Percentiles rank a stretch among this genome's conserved stretches.
Conservation (phyloP, 2,113 vertebrate species). For the Coptodon bakossiorum region DNA sequence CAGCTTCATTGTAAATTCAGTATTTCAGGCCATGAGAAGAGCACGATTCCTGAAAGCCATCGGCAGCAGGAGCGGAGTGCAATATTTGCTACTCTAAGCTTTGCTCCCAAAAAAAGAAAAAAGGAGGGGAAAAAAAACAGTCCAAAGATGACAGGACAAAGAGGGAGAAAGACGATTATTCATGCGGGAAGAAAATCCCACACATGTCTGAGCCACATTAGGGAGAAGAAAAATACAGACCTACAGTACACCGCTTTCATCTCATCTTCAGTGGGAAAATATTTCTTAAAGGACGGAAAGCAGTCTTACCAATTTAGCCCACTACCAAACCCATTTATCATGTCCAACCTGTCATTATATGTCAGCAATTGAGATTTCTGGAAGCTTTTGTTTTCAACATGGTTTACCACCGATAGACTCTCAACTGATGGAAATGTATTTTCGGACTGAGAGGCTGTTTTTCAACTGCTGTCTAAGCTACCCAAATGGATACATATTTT, state of each 20-base stretch:
- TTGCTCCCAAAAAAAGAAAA: background rate
- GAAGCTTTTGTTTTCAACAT: background rate
- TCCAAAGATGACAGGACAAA: constrained; percentile 29
- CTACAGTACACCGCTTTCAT: background rate
- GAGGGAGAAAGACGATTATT: constrained; percentile 30
- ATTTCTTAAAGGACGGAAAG: background rate
- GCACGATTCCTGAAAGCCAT: background rate
- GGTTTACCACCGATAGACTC: background rate
- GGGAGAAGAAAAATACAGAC: background rate
- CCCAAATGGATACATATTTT: background rate
- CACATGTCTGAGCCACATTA: background rate
- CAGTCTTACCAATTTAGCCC: background rate
- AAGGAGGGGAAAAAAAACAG: background rate
- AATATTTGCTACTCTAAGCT: constrained; percentile 8
- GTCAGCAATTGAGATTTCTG: background rate
- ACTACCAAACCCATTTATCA: background rate
- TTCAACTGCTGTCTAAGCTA: background rate
- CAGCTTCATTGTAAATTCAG: background rate
- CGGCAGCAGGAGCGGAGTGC: background rate
- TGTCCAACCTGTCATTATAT: background rate
- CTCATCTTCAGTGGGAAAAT: background rate
- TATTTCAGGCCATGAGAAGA: background rate
- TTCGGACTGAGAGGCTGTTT: background rate
- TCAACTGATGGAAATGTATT: constrained; percentile 20
- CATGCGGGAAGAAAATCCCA: constrained; percentile 27